phyloP scores from a whole-genome alignment of 1,140 invertebrate genomes.

The Varroa destructor region DNA sequence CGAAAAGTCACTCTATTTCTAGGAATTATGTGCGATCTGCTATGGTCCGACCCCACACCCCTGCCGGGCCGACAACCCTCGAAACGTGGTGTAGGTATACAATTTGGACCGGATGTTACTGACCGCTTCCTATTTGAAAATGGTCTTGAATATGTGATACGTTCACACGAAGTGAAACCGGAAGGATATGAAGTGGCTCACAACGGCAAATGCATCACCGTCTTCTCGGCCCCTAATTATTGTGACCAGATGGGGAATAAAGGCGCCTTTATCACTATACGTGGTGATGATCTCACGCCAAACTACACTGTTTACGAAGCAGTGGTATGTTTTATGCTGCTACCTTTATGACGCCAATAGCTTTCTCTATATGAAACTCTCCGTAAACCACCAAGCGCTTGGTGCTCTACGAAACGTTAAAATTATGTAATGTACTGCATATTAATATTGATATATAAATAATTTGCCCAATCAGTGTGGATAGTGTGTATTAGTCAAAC shows the following conservation, averaged over 20 bases:
- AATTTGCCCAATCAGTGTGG: constrained; percentile 26
- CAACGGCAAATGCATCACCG: constrained; percentile 82
- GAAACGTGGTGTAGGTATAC: constrained; percentile 91
- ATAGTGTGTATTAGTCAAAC: constrained; percentile 1
- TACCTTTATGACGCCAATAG: background rate
- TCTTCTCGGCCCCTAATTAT: constrained; percentile 97
- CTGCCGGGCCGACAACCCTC: constrained; percentile 69
- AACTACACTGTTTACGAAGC: constrained; percentile 80
- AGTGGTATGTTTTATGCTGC: constrained; percentile 55
- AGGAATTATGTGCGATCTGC: constrained; percentile 85
- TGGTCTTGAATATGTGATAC: constrained; percentile 77
- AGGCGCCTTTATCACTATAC: constrained; percentile 90
- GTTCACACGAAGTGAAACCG: constrained; percentile 96
- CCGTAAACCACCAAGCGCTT: constrained; percentile 1
- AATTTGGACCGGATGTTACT: constrained; percentile 97
- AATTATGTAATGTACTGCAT: no score
- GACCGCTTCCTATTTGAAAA: constrained; percentile 67
- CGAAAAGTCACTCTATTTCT: constrained; percentile 33
- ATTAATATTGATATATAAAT: no score
- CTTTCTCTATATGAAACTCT: background rate
- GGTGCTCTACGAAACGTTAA: constrained; percentile 1
- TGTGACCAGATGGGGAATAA: constrained; percentile 98
- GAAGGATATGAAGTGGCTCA: constrained; percentile 89
- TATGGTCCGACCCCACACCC: constrained; percentile 96
- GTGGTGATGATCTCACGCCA: constrained; percentile 75